phyloP scores from a whole-genome alignment of 2,888 invertebrate genomes.

The Hydropsyche betteni region DNA sequence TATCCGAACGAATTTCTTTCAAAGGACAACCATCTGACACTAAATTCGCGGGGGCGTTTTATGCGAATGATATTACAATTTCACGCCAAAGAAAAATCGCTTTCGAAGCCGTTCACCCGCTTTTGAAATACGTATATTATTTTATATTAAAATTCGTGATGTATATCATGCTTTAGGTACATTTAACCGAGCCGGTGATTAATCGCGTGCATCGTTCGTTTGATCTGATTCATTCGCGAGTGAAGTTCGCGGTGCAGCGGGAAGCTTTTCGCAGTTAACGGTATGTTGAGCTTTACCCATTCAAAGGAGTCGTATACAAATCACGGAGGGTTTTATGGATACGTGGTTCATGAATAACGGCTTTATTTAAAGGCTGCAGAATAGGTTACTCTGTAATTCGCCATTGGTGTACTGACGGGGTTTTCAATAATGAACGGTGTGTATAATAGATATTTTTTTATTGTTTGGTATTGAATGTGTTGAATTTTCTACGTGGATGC shows the following conservation, averaged over 20 bases:
- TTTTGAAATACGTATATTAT: no score
- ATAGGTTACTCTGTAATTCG: background rate
- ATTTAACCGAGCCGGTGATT: background rate
- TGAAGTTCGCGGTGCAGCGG: background rate
- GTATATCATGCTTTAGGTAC: no score
- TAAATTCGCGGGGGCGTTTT: background rate
- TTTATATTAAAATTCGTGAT: no score
- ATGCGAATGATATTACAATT: no score
- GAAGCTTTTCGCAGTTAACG: background rate
- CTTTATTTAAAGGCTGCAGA: background rate
- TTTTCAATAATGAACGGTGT: no score
- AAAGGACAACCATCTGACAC: constrained; percentile 7
- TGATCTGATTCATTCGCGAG: background rate
- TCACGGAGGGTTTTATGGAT: background rate
- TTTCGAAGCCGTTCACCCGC: no score
- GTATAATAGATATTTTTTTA: no score
- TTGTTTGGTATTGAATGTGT: no score
- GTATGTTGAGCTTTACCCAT: background rate
- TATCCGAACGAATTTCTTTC: background rate
- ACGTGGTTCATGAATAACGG: background rate
- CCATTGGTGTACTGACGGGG: background rate
- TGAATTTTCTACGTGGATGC: no score
- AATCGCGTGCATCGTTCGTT: background rate
- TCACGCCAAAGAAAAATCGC: no score
- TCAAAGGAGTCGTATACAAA: background rate